Base-by-base conservation (phyloP, 2,797 vertebrate species). In the Emydoidea blandingii region DNA sequence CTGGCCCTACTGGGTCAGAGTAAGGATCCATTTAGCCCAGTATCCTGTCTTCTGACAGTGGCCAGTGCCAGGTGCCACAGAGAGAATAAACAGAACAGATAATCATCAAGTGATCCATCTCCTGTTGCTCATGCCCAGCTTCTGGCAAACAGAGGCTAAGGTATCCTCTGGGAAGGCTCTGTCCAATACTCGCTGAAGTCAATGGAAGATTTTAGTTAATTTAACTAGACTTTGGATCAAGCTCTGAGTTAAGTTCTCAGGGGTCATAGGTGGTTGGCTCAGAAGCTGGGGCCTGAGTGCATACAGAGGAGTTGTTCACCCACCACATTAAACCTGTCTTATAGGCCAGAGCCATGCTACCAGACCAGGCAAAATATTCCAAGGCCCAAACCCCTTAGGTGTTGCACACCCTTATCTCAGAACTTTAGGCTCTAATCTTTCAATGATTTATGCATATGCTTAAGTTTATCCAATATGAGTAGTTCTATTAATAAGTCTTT, bases 391-490 rank as follows among this genome's bases (percentile, higher is more conserved):
- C 41, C 14, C 41, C 12, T 47, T 47, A 76, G 25, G 34, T 83
- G 49, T 9, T 86, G 16, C 57, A 12, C 53, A 29, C 16, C 34
- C 12, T 52, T 1, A 2, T 37, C 49, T 18, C 7, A 29, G 57
- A 8, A 49, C 2, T 37, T 80, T 1, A 47, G 23, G 12, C 12
- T 29, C 41, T 41, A 76, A 19, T 76, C 44, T 27, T 23, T 27
- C 72, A 68, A 85, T 56, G 4, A 34, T 1, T 5, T 5, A 7
- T 12, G 31, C 50, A 62, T 25, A 47, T 0, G 0, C 31, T 72
- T 31, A 54, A 29, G 18, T 68, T 50, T 86, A 80, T 81, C n/a
- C 83, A 87, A 49, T 10, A 0, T 5, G 83, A 86, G 31, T 5
- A 76, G 25, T 29, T 47, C 72, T 47, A 3, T 0, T 37, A 68